Evolutionary conservation across 53 echinoderm and acorn worm genomes (phyloP).

Genomic region (Zoroaster sp.): DNA sequence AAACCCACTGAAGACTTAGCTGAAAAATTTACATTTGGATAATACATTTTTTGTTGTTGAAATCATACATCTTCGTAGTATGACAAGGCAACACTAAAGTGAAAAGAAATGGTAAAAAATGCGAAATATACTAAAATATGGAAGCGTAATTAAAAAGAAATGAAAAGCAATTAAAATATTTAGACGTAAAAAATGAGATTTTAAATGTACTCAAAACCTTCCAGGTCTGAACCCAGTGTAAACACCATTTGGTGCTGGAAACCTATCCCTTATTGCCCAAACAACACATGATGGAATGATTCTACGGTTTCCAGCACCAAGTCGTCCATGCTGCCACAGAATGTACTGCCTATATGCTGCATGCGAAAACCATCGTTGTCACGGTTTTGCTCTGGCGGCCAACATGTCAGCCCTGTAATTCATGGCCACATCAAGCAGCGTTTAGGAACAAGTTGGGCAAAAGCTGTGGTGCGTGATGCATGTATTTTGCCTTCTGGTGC

Average conservation of each 20-base stretch:
- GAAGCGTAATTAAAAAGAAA: neutral
- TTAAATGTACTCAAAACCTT: neutral
- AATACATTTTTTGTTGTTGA: too few relatives aligned
- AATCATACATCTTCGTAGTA: too few relatives aligned
- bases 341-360: slow-evolving; percentile 38
- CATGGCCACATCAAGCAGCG: slow-evolving; percentile 50
- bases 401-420: slow-evolving; percentile 38
- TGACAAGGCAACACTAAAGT: too few relatives aligned
- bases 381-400: slow-evolving; percentile 17
- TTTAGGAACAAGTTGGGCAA: slow-evolving; percentile 15
- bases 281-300: slow-evolving; percentile 58
- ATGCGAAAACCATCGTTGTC: slow-evolving; percentile 24
- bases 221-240: slow-evolving; percentile 3
- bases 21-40: too few relatives aligned
- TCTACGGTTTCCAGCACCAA: slow-evolving; percentile 19
- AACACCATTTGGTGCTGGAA: slow-evolving; percentile 5
- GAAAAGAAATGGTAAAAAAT: too few relatives aligned
- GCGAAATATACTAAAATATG: too few relatives aligned
- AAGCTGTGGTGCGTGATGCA: neutral
- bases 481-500: neutral
- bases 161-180: neutral
- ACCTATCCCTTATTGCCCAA: slow-evolving; percentile 30
- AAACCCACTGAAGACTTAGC: too few relatives aligned
- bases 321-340: slow-evolving; percentile 58
- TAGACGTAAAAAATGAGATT: neutral